Conservation (phyloP, 2,113 vertebrate species). For the Larimichthys crocea region DNA sequence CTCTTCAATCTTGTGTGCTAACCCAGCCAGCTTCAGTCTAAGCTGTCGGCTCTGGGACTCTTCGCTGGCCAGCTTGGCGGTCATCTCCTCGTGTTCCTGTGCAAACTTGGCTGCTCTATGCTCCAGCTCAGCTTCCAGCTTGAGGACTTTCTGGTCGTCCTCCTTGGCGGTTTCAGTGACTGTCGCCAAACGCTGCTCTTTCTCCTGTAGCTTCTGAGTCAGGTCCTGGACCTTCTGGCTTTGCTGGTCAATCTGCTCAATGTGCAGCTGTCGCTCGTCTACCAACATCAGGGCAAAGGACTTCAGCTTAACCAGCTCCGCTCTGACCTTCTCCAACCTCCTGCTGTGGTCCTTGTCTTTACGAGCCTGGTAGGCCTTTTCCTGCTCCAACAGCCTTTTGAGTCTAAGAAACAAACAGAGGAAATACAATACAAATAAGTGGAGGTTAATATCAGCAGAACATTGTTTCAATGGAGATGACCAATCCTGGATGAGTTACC, state of each 20-base stretch:
- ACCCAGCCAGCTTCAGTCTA: constrained; percentile 86
- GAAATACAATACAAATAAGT: background rate
- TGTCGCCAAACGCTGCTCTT: constrained; percentile 87
- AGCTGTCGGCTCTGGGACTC: constrained; percentile 92
- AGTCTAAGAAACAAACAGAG: constrained; percentile 84
- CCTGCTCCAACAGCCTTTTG: constrained; percentile 95
- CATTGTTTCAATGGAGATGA: background rate
- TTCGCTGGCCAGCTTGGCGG: constrained; percentile 87
- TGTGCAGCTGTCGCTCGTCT: constrained; percentile 94
- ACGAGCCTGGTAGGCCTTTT: constrained; percentile 92
- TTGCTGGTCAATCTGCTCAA: constrained; percentile 93
- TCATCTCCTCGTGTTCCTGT: constrained; percentile 93
- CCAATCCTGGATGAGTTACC: background rate
- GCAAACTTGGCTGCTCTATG: constrained; percentile 85
- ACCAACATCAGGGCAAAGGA: constrained; percentile 97
- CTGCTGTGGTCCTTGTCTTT: constrained; percentile 93
- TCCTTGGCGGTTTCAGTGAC: constrained; percentile 85
- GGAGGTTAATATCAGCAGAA: background rate
- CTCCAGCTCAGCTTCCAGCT: constrained; percentile 91
- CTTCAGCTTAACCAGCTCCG: constrained; percentile 94
- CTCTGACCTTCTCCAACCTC: constrained; percentile 89
- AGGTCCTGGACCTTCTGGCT: constrained; percentile 93
- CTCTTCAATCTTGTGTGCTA: constrained; percentile 89
- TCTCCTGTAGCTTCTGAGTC: constrained; percentile 89
- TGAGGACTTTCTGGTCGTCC: constrained; percentile 90